These are phyloP conservation scores for Phenganax stokvisi DNA, from an alignment of 92 coral and sea anemone genomes.

Conservation along the genomic window DNA sequence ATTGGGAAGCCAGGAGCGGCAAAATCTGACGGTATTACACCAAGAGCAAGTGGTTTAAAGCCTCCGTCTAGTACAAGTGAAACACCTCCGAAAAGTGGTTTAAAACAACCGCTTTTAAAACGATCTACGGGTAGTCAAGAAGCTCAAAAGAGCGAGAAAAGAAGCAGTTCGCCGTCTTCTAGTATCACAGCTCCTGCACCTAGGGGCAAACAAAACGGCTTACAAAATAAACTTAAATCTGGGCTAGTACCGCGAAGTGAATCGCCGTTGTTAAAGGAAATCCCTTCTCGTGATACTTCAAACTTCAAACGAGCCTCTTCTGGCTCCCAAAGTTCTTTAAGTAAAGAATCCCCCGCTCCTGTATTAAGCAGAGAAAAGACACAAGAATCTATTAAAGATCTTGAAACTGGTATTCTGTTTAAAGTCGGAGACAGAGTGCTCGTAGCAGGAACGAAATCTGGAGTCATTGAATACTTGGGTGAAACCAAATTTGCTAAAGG, in stretches of 20 bases:
- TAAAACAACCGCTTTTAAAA: slow-evolving; percentile 26
- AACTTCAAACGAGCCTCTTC: slow-evolving; percentile 18
- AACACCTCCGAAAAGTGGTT: slow-evolving; percentile 33
- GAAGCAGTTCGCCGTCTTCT: neutral
- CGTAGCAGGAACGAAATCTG: slow-evolving; percentile 80
- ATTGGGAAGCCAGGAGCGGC: slow-evolving; percentile 17
- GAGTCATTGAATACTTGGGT: slow-evolving; percentile 86
- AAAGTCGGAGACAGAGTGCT: slow-evolving; percentile 94
- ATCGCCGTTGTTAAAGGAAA: neutral
- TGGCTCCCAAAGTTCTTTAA: slow-evolving; percentile 7
- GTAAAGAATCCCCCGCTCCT: slow-evolving; percentile 18
- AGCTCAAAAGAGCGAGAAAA: slow-evolving; percentile 23
- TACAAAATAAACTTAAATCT: slow-evolving; percentile 29
- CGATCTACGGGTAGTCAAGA: neutral
- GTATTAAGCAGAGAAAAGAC: slow-evolving; percentile 24
- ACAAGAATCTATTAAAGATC: slow-evolving; percentile 35
- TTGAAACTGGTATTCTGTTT: slow-evolving; percentile 42
- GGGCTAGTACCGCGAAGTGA: neutral
- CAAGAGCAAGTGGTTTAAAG: slow-evolving; percentile 26
- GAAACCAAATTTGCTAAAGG: slow-evolving; percentile 97
- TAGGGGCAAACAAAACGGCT: slow-evolving; percentile 22
- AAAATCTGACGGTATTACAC: slow-evolving; percentile 17
- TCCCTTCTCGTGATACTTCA: neutral
- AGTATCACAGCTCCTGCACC: slow-evolving; percentile 2
- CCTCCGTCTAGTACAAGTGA: slow-evolving; percentile 23